These are phyloP conservation scores for Turritopsis dohrnii DNA, from an alignment of 30 jellyfish, hydroid and myxozoan species.

Conservation along the genomic window DNA sequence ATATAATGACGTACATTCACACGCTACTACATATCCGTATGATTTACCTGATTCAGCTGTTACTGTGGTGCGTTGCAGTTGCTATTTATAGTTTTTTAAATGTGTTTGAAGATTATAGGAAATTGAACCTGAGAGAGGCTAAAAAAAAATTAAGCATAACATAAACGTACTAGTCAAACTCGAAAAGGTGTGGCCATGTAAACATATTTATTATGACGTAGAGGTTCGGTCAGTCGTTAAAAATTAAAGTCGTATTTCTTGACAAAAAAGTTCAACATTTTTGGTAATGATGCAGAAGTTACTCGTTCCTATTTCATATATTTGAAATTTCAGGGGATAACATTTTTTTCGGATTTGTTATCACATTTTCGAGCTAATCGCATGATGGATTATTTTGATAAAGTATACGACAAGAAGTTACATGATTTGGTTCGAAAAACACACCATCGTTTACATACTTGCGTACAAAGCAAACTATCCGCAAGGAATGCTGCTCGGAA, in stretches of 20 bases:
- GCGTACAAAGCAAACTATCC: slow-evolving; percentile 1
- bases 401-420: not conserved
- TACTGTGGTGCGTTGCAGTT: not conserved
- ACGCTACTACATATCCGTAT: not conserved
- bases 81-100: too few species aligned
- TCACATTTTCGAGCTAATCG: slow-evolving; percentile 32
- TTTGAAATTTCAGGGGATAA: slow-evolving; percentile 1
- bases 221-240: too few species aligned
- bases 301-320: too few species aligned
- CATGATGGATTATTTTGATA: slow-evolving; percentile 16
- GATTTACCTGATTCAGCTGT: not conserved
- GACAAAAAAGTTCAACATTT: too few species aligned
- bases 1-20: slow-evolving; percentile 10
- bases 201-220: too few species aligned
- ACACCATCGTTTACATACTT: not conserved
- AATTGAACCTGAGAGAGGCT: too few species aligned
- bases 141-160: too few species aligned
- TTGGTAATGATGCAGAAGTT: too few species aligned
- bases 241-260: too few species aligned
- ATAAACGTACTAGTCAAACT: too few species aligned
- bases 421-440: slow-evolving; percentile 1
- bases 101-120: too few species aligned
- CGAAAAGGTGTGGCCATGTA: too few species aligned
- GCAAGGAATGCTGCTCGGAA: slow-evolving; percentile 20
- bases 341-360: not conserved